A percentile compares a stretch with the other conserved stretches of the same genome.
These are phyloP conservation scores for Eudemis profundana DNA, from an alignment of 2,888 invertebrate genomes.

Conservation along the genomic window DNA sequence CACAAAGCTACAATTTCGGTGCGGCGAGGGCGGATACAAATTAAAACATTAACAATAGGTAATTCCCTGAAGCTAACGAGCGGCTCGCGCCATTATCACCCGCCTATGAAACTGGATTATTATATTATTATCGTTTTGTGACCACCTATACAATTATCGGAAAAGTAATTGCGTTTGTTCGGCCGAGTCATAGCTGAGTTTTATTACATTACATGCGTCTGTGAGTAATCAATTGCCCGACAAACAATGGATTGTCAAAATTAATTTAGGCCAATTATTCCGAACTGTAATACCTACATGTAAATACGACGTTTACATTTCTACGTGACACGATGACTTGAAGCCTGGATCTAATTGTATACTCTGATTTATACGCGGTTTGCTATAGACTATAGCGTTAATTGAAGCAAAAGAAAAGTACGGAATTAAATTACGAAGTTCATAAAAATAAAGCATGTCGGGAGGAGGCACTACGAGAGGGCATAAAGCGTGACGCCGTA, in stretches of 20 bases:
- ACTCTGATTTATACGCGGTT: slow-evolving; percentile 1
- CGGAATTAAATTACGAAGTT: slow-evolving; percentile 19
- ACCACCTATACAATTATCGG: slow-evolving; percentile 64
- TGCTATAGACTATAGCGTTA: slow-evolving; percentile 1
- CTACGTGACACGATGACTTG: slow-evolving; percentile 14
- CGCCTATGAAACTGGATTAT: slow-evolving; percentile 77
- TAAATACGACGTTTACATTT: slow-evolving; percentile 2
- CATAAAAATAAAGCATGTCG: slow-evolving; percentile 72
- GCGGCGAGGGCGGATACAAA: slow-evolving; percentile 69
- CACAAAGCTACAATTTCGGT: slow-evolving; percentile 32
- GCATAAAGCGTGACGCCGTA: slow-evolving; percentile 83
- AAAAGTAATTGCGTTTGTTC: slow-evolving; percentile 57
- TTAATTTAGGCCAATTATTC: slow-evolving; percentile 22
- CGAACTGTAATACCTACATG: slow-evolving; percentile 3
- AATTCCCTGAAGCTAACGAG: slow-evolving; percentile 78
- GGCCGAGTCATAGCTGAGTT: slow-evolving; percentile 28
- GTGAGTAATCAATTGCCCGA: slow-evolving; percentile 28
- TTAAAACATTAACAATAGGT: slow-evolving; percentile 83
- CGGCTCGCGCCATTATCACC: slow-evolving; percentile 75
- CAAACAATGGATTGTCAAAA: slow-evolving; percentile 25
- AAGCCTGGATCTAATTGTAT: slow-evolving; percentile 7
- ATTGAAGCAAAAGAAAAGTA: slow-evolving; percentile 32
- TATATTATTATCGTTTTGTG: slow-evolving; percentile 70
- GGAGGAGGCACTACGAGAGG: slow-evolving; percentile 79
- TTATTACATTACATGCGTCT: slow-evolving; percentile 32